Percentiles rank a stretch among this genome's conserved stretches.
phyloP scores from a whole-genome alignment of 2,797 vertebrate species.

The Periophthalmus magnuspinnatus region DNA sequence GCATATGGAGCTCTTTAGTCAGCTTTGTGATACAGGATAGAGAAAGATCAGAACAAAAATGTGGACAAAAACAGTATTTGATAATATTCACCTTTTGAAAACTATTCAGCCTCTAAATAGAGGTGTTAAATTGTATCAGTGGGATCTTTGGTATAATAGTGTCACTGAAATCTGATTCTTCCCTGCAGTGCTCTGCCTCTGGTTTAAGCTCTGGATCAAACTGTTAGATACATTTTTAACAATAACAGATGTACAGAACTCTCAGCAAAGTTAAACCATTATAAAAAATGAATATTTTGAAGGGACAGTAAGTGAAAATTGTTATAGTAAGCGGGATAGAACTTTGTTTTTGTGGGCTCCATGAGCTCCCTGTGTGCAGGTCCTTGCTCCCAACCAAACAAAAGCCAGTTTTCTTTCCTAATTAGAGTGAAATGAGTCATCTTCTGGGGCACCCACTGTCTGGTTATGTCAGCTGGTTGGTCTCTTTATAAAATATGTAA shows the following conservation, averaged over 20 bases:
- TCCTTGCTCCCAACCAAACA: conserved; percentile 30
- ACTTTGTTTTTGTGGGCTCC: conserved; percentile 20
- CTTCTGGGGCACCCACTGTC: conserved; percentile 3
- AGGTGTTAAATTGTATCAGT: conserved; percentile 20
- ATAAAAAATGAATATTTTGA: neutral
- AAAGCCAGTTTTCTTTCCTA: conserved; percentile 57
- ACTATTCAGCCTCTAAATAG: neutral
- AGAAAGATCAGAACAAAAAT: neutral
- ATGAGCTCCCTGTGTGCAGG: neutral
- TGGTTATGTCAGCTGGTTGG: conserved; percentile 7
- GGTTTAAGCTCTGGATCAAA: conserved; percentile 26
- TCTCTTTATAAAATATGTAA: conserved; percentile 19
- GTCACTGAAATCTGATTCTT: conserved; percentile 27
- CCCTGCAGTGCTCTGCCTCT: conserved; percentile 18
- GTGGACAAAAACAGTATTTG: neutral
- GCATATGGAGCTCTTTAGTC: no score
- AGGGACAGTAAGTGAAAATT: neutral
- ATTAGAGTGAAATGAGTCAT: conserved; percentile 46
- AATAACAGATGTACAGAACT: neutral
- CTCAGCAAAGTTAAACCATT: neutral
- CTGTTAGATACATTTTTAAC: conserved; percentile 8
- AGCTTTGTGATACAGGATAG: neutral
- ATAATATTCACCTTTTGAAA: neutral
- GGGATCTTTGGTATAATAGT: conserved; percentile 20
- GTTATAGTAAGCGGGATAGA: neutral